Base-by-base conservation (phyloP, 92 coral and sea anemone genomes). In the Palythoa grandis region DNA sequence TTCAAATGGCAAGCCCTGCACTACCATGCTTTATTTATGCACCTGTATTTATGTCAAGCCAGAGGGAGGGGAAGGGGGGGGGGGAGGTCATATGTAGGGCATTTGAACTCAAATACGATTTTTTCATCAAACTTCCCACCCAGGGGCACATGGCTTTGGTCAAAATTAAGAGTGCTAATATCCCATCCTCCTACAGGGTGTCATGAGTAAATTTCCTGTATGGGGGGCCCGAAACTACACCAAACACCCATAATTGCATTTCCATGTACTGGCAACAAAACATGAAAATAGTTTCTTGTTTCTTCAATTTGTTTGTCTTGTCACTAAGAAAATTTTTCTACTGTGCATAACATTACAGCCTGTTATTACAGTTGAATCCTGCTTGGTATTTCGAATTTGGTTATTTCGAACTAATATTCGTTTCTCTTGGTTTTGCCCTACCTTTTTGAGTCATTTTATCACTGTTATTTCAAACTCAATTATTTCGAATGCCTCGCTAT, bases 81-180 rank as follows among this genome's bases (percentile, higher is more conserved):
- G n/a, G n/a, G n/a, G n/a, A n/a, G n/a, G n/a, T n/a, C 9, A n/a
- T n/a, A 53, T 53, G 58, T 53, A 16, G 58, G 58, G 11, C 58
- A 53, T 53, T 53, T 53, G 9, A 53, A 53, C 58, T 53, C 14
- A 16, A 53, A 53, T 2, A 53, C 58, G 14, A 53, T 53, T 53
- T 53, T 53, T 53, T 53, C 9, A 53, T 53, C 58, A 53, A 53
- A 8, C 14, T 53, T 16, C 9, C 58, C 14, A 53, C 58, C 58
- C 58, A 10, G 58, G 58, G 58, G 58, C 5, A 53, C 60, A n/a
- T 66, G 86, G 19, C 22, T 25, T 4, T 82, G 77, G 67, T 82
- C 77, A 82, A 70, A n/a, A n/a, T n/a, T n/a, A 82, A 82, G 61
- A 68, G 75, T 20, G 60, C 79, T 74, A 74, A 74, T 74, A 9